Percentiles rank a stretch among this genome's conserved stretches.
Conservation (phyloP, 2,797 vertebrate genomes). For the Ceyx erithaca region DNA sequence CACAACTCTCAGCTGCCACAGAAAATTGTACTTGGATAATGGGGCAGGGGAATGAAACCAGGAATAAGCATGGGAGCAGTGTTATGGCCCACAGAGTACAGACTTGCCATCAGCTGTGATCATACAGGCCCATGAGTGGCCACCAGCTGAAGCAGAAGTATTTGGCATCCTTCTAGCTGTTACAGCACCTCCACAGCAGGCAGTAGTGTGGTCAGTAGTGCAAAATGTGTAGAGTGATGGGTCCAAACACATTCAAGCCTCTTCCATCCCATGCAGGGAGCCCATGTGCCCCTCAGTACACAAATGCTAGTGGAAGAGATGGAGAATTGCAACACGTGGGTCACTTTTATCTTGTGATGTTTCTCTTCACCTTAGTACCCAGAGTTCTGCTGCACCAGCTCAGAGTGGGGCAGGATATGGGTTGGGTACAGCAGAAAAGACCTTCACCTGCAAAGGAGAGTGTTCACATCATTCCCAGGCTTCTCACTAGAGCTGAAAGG, state of each 20-base stretch:
- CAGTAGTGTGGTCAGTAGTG: neutral
- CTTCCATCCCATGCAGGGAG: neutral
- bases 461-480: neutral
- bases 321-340: accelerated
- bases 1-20: neutral
- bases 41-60: neutral
- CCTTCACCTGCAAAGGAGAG: neutral
- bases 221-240: neutral
- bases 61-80: neutral
- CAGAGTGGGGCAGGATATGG: neutral
- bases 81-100: neutral
- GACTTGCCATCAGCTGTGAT: neutral
- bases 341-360: neutral
- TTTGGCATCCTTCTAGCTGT: neutral
- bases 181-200: neutral
- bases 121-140: neutral
- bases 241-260: neutral
- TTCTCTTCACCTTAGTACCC: neutral
- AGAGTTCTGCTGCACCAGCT: neutral
- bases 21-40: neutral
- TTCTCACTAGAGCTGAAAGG: neutral
- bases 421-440: neutral
- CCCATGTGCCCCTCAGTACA: neutral
- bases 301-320: neutral
- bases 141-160: neutral